phyloP scores from a whole-genome alignment of 1,140 invertebrate species.

The Oryctes rhinoceros region DNA sequence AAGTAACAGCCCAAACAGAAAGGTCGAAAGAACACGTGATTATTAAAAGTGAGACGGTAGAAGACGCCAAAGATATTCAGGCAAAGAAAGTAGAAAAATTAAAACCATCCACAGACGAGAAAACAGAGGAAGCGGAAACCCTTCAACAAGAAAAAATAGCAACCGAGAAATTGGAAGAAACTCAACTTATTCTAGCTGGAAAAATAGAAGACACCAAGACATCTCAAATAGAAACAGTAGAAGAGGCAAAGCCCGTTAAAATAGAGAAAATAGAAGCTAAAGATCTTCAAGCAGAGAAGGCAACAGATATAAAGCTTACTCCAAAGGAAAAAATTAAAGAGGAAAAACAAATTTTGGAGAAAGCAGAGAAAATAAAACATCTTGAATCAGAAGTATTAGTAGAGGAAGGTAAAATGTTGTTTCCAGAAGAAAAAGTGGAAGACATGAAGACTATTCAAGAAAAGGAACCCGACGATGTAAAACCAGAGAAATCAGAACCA shows the following conservation, averaged over 20 bases:
- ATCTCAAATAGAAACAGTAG: not conserved
- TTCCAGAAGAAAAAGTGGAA: conserved; percentile 43
- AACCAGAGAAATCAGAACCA: conserved; percentile 28
- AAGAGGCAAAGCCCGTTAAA: too few species aligned
- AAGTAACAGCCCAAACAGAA: not conserved
- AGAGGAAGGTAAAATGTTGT: too few species aligned
- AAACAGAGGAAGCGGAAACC: conserved; percentile 4
- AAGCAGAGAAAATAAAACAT: too few species aligned
- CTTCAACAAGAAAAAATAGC: conserved; percentile 37
- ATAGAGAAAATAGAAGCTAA: too few species aligned
- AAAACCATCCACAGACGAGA: too few species aligned
- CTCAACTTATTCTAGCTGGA: conserved; percentile 35
- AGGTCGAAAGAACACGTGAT: not conserved
- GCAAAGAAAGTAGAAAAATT: not conserved
- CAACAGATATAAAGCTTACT: too few species aligned
- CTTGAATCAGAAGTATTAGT: too few species aligned
- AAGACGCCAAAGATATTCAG: not conserved
- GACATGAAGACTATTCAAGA: conserved; percentile 44
- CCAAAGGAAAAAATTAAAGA: too few species aligned
- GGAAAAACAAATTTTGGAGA: too few species aligned
- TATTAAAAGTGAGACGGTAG: not conserved
- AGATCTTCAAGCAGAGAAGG: too few species aligned
- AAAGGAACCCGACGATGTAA: conserved; percentile 48
- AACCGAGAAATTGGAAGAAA: conserved; percentile 9
- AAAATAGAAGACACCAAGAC: not conserved